A percentile compares a stretch with the other conserved stretches of the same genome.
Evolutionary conservation across 2,797 vertebrate species (phyloP).

Genomic region (Amblyraja radiata): DNA sequence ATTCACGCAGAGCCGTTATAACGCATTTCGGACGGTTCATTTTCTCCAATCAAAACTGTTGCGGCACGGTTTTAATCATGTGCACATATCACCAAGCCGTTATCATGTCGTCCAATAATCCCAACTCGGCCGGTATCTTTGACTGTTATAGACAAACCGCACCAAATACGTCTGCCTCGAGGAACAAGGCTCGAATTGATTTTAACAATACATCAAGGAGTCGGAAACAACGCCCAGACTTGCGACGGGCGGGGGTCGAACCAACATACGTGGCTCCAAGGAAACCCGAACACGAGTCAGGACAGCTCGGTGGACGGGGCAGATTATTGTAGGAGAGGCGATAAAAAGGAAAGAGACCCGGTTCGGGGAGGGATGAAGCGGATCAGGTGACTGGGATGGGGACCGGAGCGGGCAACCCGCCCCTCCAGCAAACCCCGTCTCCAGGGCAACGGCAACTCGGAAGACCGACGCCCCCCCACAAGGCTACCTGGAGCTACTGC

Average conservation of each 20-base stretch:
- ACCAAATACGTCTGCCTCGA: neutral
- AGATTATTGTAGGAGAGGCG: too few species aligned
- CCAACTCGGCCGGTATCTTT: neutral
- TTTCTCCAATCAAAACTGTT: neutral
- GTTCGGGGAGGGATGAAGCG: neutral
- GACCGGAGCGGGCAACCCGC: neutral
- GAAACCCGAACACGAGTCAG: too few species aligned
- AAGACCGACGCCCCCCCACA: neutral
- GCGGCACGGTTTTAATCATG: neutral
- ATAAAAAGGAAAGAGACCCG: neutral
- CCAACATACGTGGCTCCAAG: too few species aligned
- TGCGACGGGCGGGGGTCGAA: neutral
- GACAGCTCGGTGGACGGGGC: neutral
- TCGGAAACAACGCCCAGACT: neutral
- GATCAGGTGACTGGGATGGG: neutral
- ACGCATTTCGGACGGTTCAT: neutral
- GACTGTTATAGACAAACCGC: neutral
- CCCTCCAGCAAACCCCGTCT: neutral
- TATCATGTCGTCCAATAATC: neutral
- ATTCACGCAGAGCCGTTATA: too few species aligned
- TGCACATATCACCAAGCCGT: neutral
- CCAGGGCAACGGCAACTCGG: neutral
- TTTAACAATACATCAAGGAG: neutral
- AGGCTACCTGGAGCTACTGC: conserved; percentile 27
- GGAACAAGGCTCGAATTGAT: neutral